phyloP scores from a whole-genome alignment of 2,888 invertebrate species.

The Archips xylosteana region DNA sequence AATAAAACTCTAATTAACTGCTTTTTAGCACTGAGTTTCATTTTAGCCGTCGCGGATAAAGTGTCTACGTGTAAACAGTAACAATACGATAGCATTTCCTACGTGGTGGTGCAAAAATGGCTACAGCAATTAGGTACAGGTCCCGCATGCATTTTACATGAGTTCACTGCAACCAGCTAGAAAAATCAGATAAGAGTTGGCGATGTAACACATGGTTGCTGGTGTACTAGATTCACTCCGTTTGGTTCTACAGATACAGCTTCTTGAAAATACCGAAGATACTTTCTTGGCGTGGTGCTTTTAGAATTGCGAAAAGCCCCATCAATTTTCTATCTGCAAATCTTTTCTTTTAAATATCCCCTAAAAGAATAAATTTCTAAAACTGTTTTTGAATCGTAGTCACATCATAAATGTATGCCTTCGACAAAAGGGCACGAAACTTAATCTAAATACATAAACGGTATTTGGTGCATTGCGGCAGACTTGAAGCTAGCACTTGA shows the following conservation, averaged over 20 bases:
- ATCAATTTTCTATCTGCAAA: no score
- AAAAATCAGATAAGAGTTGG: conserved; percentile 68
- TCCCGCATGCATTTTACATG: conserved; percentile 68
- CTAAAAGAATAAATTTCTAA: no score
- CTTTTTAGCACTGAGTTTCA: not conserved
- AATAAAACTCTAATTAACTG: conserved; percentile 15
- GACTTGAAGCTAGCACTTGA: no score
- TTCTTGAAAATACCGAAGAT: not conserved
- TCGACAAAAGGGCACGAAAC: no score
- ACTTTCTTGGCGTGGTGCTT: not conserved
- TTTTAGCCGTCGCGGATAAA: conserved; percentile 6
- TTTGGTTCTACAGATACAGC: not conserved
- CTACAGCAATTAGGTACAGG: conserved; percentile 53
- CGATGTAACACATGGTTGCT: conserved; percentile 60
- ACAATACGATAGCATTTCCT: conserved; percentile 43
- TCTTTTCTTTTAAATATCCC: no score
- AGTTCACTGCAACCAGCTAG: conserved; percentile 60
- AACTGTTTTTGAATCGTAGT: no score
- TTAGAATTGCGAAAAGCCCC: no score
- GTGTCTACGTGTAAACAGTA: conserved; percentile 42
- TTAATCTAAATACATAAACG: no score
- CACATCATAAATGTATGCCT: no score
- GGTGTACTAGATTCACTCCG: conserved; percentile 32
- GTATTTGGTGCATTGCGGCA: no score
- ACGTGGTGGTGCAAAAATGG: conserved; percentile 47